Percentiles rank a stretch among this genome's conserved stretches.
phyloP scores from a whole-genome alignment of 2,797 vertebrate species.

The Chrosomus eos region DNA sequence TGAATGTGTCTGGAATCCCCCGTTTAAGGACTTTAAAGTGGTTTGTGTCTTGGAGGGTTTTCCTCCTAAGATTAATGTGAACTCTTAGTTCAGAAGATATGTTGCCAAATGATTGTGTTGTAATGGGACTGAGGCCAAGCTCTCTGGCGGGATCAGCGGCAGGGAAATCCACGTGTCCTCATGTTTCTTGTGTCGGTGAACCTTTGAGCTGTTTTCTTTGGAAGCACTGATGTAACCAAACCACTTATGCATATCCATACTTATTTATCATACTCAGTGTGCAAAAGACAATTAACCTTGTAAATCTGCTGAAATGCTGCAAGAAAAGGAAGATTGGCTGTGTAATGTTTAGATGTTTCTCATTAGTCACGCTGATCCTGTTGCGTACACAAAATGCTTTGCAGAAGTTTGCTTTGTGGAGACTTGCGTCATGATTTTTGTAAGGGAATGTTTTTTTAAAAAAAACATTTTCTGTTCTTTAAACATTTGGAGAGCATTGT shows the following conservation, averaged over 20 bases:
- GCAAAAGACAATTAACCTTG: constrained; percentile 18
- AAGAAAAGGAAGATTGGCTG: not conserved
- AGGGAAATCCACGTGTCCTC: constrained; percentile 31
- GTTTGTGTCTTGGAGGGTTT: constrained; percentile 25
- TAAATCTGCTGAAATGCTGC: not conserved
- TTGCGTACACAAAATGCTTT: not conserved
- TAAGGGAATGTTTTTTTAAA: not conserved
- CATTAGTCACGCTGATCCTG: not conserved
- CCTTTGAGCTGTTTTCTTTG: constrained; percentile 50
- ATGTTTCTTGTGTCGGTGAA: constrained; percentile 4
- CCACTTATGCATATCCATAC: not conserved
- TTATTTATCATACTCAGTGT: constrained; percentile 31
- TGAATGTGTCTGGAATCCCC: not conserved
- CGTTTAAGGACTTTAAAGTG: not conserved
- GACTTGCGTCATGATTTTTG: not conserved
- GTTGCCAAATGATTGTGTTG: constrained; percentile 42
- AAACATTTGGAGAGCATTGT: not conserved
- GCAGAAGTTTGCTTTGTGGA: not conserved
- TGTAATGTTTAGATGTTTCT: constrained; percentile 6
- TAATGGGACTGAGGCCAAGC: constrained; percentile 17
- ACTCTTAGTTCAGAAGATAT: constrained; percentile 23
- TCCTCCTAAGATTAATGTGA: constrained; percentile 25
- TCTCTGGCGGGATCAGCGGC: not conserved
- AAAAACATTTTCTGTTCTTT: not conserved
- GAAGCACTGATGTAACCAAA: constrained; percentile 27